Conservation (phyloP, 2,888 invertebrate species). For the Antheraea assamensis region DNA sequence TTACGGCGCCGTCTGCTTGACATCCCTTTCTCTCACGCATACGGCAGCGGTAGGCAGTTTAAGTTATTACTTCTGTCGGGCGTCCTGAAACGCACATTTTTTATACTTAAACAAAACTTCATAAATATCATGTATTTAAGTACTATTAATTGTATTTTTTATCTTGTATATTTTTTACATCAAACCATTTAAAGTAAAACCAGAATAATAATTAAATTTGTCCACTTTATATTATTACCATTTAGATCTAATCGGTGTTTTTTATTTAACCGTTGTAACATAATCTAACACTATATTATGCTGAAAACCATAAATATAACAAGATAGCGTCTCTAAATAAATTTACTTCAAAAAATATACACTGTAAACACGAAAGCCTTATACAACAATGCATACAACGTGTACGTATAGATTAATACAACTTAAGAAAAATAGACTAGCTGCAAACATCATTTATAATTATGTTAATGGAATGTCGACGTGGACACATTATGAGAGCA, state of each 20-base stretch:
- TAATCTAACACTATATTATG: neutral
- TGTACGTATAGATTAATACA: neutral
- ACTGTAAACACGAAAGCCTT: neutral
- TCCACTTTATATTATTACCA: neutral
- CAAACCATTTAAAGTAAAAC: too few relatives aligned
- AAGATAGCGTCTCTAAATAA: neutral
- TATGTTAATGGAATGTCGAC: neutral
- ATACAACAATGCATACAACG: neutral
- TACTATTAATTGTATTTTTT: neutral
- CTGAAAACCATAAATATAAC: neutral
- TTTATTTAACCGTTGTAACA: neutral
- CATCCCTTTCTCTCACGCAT: too few relatives aligned
- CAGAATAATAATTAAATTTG: too few relatives aligned
- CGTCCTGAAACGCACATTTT: too few relatives aligned
- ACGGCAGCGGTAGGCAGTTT: too few relatives aligned
- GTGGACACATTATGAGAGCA: neutral
- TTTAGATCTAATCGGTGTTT: constrained; percentile 3
- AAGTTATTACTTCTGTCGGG: too few relatives aligned
- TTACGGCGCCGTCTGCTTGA: too few relatives aligned
- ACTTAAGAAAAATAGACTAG: neutral
- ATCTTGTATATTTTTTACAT: too few relatives aligned
- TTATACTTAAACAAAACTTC: neutral
- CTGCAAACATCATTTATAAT: constrained; percentile 6
- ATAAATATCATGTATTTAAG: neutral
- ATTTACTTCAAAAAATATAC: constrained; percentile 4